Conservation (phyloP, 2,113 vertebrate genomes). For the Regulus satrapa region DNA sequence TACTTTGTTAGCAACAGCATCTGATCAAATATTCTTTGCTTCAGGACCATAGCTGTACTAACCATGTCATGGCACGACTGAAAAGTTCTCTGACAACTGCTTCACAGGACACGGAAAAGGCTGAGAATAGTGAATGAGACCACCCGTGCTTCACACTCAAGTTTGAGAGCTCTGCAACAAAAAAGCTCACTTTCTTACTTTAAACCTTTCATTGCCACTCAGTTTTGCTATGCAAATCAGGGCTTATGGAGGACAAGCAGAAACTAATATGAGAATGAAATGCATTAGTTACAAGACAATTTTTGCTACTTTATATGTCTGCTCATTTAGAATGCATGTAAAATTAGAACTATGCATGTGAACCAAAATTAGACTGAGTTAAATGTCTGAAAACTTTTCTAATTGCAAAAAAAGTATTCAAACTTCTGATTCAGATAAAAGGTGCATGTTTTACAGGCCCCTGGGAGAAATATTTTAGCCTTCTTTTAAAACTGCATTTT, state of each 20-base stretch:
- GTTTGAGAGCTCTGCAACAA: slow-evolving; percentile 30
- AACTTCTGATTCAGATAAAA: background rate
- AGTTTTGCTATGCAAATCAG: slow-evolving; percentile 56
- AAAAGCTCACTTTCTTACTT: slow-evolving; percentile 53
- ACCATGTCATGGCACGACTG: background rate
- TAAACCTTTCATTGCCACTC: slow-evolving; percentile 29
- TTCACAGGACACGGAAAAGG: background rate
- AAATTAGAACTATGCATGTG: background rate
- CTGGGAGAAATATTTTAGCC: background rate
- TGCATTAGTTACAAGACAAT: background rate
- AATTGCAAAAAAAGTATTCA: background rate
- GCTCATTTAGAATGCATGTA: background rate
- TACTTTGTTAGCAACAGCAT: background rate
- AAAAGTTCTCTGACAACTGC: slow-evolving; percentile 26
- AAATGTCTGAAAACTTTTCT: background rate
- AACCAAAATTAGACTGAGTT: background rate
- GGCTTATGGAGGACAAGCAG: background rate
- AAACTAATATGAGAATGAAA: slow-evolving; percentile 7
- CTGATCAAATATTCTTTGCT: background rate
- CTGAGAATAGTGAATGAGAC: slow-evolving; percentile 44
- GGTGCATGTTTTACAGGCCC: background rate
- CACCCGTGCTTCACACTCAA: slow-evolving; percentile 36
- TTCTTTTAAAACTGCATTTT: too few species aligned
- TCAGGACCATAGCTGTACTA: background rate
- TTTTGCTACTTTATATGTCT: background rate